Base-by-base conservation (phyloP, 2,888 invertebrate genomes). In the Cataglyphis livida region DNA sequence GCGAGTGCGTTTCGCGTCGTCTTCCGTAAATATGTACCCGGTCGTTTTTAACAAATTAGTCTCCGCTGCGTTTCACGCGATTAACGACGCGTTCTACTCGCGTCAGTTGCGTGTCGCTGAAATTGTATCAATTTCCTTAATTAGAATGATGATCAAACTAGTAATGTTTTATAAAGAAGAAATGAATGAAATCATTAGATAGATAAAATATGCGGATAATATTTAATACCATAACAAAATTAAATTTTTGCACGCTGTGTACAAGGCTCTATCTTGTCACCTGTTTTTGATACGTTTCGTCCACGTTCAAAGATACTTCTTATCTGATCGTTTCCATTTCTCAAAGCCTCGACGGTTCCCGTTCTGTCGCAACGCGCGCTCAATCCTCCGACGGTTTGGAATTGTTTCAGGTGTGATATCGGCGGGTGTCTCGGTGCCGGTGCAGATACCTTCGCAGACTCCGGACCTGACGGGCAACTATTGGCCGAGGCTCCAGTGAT, bases 401-500 rank as follows among this genome's bases (percentile, higher is more conserved):
- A 79, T 7, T 84, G 79, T 91, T 90, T 18, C 87, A 98, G 98
- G 98, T 94, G 98, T 98, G 92, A 98, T 98, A 96, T 98, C 98
- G 84, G 98, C 98, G 84, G 98, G 98, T 38, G 98, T 98, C 74
- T 98, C 98, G 85, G 98, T 98, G 76, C 98, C 98, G 68, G 98
- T 98, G 86, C 98, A 98, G 96, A 98, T 98, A 93, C 98, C 98
- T 74, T 98, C 98, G 91, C 97, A 98, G 95, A 96, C 96, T 91
- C 96, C 97, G 87, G 98, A 97, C 95, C 96, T 97, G 94, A 96
- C 97, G 90, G 95, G 96, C 85, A 98, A 97, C 95, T 98, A 98
- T 95, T 98, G 98, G 98, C 98, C 98, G 54, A 96, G 98, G 95
- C 97, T 98, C 95, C 98, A 98, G 97, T 98, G 98, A 98, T 98